Conservation (phyloP, 2,113 vertebrate species). For the Empidonax alnorum region DNA sequence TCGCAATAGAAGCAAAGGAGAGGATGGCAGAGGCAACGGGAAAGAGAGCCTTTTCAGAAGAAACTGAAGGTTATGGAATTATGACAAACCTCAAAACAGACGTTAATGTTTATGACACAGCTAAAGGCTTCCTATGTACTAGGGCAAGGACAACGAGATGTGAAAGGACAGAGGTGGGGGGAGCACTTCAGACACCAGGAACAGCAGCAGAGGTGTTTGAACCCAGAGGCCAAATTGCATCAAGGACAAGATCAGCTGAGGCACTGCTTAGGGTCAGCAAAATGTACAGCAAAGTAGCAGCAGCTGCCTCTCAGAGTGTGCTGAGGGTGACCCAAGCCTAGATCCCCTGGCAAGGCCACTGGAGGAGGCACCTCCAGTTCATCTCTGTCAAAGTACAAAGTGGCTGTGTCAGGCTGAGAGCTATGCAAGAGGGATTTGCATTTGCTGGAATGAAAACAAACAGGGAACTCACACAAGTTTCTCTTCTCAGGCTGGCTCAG, state of each 20-base stretch:
- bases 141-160: accelerated
- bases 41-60: not conserved
- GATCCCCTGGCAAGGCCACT: not conserved
- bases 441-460: not conserved
- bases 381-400: not conserved
- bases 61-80: not conserved
- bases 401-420: accelerated
- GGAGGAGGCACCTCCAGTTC: not conserved
- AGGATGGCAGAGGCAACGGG: not conserved
- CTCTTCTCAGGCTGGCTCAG: not conserved
- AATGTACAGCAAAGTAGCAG: not conserved
- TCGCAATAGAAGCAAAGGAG: not conserved
- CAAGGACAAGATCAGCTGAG: not conserved
- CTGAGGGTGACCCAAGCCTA: not conserved
- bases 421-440: not conserved
- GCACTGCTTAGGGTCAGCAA: not conserved
- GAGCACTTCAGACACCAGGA: not conserved
- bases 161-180: not conserved
- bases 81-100: not conserved
- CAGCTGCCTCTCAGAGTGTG: not conserved
- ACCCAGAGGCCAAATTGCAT: not conserved
- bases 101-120: not conserved
- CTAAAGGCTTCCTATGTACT: not conserved
- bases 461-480: not conserved
- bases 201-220: not conserved